Evolutionary conservation across 2,113 vertebrate species (phyloP).

Genomic region (Ameiurus melas): DNA sequence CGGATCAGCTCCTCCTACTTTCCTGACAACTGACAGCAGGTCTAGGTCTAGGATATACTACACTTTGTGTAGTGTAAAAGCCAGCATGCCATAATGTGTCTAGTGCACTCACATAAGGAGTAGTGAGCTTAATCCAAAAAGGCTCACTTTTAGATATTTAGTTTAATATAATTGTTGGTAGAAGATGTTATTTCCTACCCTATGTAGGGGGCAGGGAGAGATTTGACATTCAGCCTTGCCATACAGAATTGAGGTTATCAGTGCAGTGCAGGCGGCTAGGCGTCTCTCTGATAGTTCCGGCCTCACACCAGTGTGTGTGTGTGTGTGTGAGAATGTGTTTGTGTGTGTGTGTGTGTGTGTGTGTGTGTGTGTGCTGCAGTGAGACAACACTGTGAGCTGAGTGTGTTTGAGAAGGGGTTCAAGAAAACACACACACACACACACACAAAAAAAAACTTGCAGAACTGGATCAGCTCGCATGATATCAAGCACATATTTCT

Average conservation of each 20-base stretch:
- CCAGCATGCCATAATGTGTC: not conserved
- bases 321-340: not conserved
- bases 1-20: not conserved
- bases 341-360: not conserved
- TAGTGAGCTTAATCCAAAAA: not conserved
- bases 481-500: no score
- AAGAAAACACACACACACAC: not conserved
- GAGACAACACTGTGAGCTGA: not conserved
- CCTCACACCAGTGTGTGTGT: not conserved
- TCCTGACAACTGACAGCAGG: not conserved
- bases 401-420: not conserved
- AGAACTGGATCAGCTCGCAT: not conserved
- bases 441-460: not conserved
- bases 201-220: not conserved
- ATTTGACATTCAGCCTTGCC: not conserved
- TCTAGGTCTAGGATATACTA: not conserved
- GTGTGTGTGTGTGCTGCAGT: no score
- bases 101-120: not conserved
- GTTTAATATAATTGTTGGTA: not conserved
- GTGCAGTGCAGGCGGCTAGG: not conserved
- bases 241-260: constrained; percentile 3
- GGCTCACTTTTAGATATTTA: not conserved
- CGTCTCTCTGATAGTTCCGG: not conserved
- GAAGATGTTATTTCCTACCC: not conserved
- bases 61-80: not conserved